Conservation (phyloP, 2,888 invertebrate species). For the Nyleta sp. region DNA sequence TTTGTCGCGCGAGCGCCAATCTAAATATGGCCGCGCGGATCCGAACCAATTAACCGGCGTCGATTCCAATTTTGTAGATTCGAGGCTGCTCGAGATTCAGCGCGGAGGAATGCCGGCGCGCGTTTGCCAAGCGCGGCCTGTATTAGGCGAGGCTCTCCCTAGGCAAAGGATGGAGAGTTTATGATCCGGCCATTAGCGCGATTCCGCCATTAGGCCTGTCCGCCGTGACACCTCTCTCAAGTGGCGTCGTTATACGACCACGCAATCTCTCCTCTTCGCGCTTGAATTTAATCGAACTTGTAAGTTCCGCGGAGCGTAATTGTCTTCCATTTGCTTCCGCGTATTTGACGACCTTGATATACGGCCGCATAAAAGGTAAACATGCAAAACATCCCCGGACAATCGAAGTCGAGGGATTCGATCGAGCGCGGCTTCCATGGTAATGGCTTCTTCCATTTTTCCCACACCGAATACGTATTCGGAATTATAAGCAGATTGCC, state of each 20-base stretch:
- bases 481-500: no score
- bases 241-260: slow-evolving; percentile 52
- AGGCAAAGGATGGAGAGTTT: slow-evolving; percentile 65
- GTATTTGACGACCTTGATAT: slow-evolving; percentile 50
- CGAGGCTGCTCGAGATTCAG: slow-evolving; percentile 9
- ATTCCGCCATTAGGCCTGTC: slow-evolving; percentile 54
- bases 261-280: slow-evolving; percentile 34
- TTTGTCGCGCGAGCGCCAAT: slow-evolving; percentile 34
- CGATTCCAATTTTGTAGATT: slow-evolving; percentile 45
- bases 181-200: slow-evolving; percentile 69
- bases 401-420: slow-evolving; percentile 4
- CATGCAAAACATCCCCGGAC: slow-evolving; percentile 3
- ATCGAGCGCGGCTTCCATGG: not conserved
- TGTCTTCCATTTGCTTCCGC: slow-evolving; percentile 53
- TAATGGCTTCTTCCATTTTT: not conserved
- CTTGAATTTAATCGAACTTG: slow-evolving; percentile 43
- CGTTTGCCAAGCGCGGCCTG: not conserved
- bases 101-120: not conserved
- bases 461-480: no score
- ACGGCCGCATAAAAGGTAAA: slow-evolving; percentile 22
- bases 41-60: slow-evolving; percentile 40
- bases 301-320: slow-evolving; percentile 68
- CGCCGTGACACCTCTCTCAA: slow-evolving; percentile 63
- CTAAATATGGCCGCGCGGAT: slow-evolving; percentile 23
- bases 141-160: slow-evolving; percentile 20